These are phyloP conservation scores for Irena cyanogastra DNA, from an alignment of 2,113 vertebrate genomes.

Conservation along the genomic window DNA sequence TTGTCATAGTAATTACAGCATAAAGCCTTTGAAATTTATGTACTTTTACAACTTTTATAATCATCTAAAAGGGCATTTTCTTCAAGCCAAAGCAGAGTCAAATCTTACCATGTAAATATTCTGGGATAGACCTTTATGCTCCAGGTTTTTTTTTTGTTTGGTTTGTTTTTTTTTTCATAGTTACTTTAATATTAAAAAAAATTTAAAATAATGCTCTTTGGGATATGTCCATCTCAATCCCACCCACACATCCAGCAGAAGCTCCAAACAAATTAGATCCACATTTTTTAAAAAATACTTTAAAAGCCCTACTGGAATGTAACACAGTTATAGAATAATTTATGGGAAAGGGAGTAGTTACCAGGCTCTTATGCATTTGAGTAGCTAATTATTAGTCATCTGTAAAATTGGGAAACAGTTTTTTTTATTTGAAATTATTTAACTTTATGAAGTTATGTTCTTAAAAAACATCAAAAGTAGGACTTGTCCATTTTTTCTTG, in stretches of 20 bases:
- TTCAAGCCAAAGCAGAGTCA: background rate
- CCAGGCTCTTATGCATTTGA: background rate
- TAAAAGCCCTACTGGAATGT: background rate
- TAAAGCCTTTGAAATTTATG: background rate
- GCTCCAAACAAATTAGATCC: background rate
- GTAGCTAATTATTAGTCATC: slow-evolving; percentile 2
- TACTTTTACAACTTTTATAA: background rate
- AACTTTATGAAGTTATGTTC: background rate
- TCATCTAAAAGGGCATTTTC: background rate
- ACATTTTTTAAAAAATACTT: background rate
- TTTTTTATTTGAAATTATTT: background rate
- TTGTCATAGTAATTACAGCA: background rate
- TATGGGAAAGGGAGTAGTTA: background rate
- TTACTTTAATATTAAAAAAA: background rate
- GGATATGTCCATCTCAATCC: background rate
- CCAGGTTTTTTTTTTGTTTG: background rate
- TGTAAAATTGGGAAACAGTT: background rate
- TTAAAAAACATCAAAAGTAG: background rate
- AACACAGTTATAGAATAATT: background rate
- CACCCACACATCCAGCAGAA: background rate
- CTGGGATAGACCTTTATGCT: background rate
- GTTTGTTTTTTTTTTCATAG: background rate
- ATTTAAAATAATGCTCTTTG: background rate
- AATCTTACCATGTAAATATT: background rate
- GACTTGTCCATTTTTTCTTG: background rate